Base-by-base conservation (phyloP, 2,113 vertebrate genomes). In the Sphyrna mokarran region DNA sequence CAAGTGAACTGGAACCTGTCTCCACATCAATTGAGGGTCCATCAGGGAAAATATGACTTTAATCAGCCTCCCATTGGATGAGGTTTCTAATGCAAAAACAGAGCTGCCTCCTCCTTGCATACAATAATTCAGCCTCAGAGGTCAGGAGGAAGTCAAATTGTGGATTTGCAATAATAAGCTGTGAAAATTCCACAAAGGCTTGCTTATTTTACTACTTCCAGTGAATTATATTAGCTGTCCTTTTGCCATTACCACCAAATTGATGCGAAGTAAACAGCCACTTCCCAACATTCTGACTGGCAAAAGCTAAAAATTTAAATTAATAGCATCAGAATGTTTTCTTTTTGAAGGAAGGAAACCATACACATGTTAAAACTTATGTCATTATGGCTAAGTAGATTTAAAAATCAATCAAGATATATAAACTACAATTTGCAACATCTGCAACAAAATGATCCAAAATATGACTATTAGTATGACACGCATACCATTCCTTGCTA, bases 371-470 rank as follows among this genome's bases (percentile, higher is more conserved):
- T 91, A 37, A 91, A 91, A 63, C 58, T 83, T 61, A 4, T 72
- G 91, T 13, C 40, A 69, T 26, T 26, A 72, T 48, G 11, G 37
- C 10, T 29, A 72, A 72, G 66, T 95, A 94, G 37, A 94, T 94
- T 94, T 94, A 43, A 94, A 94, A 94, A 8, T 43, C 22, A 93
- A 66, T 66, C 37, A 94, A 69, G n/a, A 70, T 37, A 70, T 70
- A 69, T 70, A 10, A 94, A 70, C 66, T 6, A 10, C 89, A 37
- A 16, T 89, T 69, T 22, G 7, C 63, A 11, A 58, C 40, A 94
- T 26, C 16, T 40, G 29, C 66, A 43, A 16, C 26, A 95, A 95
- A 68, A 72, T 54, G 13, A 89, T 22, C 23, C 43, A 72, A 69
- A 94, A 40, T 43, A 40, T 94, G 90, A 94, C n/a, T 69, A 68